Evolutionary conservation across 2,888 invertebrate genomes (phyloP).

Genomic region (Conus canariensis): DNA sequence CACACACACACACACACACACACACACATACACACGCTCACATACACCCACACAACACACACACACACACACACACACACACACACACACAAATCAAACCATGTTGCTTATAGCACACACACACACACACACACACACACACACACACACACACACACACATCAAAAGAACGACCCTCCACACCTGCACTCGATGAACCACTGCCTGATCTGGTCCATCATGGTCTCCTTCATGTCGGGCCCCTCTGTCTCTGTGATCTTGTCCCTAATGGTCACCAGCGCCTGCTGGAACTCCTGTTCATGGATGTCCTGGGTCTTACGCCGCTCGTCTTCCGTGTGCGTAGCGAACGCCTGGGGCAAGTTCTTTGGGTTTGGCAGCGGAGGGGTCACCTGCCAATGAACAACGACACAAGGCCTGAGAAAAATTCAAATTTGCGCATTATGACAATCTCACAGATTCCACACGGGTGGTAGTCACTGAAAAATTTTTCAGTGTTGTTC

Average conservation of each 20-base stretch:
- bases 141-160: too few species aligned
- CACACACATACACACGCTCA: too few species aligned
- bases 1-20: too few species aligned
- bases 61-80: too few species aligned
- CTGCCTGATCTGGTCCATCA: conserved; percentile 90
- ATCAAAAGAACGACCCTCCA: not conserved
- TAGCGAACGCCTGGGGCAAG: conserved; percentile 69
- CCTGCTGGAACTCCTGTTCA: conserved; percentile 86
- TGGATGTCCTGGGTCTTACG: conserved; percentile 85
- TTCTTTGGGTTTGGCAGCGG: conserved; percentile 68
- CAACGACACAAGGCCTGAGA: not conserved
- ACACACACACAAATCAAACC: too few species aligned
- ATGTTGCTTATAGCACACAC: too few species aligned
- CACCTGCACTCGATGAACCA: conserved; percentile 91
- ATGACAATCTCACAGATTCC: not conserved
- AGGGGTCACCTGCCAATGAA: conserved; percentile 61
- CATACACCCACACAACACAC: too few species aligned
- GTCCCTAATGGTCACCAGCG: conserved; percentile 82
- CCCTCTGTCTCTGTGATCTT: conserved; percentile 87
- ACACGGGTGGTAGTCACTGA: not conserved
- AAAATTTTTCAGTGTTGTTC: too few species aligned
- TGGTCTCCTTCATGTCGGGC: conserved; percentile 89
- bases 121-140: too few species aligned
- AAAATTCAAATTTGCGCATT: not conserved
- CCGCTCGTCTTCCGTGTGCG: conserved; percentile 79